These are phyloP conservation scores for Drosophila parabipectinata DNA, from an alignment of 1,140 invertebrate genomes.

Conservation along the genomic window DNA sequence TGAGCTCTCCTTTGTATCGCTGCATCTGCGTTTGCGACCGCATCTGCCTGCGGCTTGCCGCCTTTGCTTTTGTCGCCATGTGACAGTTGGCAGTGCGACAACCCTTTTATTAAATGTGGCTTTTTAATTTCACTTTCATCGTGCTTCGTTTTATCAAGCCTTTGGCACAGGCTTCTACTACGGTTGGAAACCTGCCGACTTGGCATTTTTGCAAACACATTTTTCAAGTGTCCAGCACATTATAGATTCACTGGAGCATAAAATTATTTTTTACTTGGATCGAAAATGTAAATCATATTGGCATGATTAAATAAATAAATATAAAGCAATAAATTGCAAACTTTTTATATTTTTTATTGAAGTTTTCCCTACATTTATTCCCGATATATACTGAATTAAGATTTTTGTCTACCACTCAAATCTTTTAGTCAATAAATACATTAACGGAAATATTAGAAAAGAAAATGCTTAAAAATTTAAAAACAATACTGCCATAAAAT, in stretches of 20 bases:
- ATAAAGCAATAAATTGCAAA: too few relatives aligned
- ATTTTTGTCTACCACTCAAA: too few relatives aligned
- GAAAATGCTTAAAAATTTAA: too few relatives aligned
- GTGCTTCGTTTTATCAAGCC: not conserved
- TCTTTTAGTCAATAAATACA: too few relatives aligned
- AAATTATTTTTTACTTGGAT: not conserved
- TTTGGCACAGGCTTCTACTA: slow-evolving; percentile 10
- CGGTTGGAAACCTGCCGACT: not conserved
- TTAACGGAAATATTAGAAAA: too few relatives aligned
- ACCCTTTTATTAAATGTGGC: slow-evolving; percentile 50
- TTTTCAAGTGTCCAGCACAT: not conserved
- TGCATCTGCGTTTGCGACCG: slow-evolving; percentile 4
- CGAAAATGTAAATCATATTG: not conserved
- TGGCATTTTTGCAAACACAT: not conserved
- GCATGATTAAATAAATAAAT: too few relatives aligned
- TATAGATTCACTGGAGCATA: not conserved
- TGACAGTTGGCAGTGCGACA: slow-evolving; percentile 57
- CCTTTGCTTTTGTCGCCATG: slow-evolving; percentile 21
- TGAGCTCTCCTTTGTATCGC: slow-evolving; percentile 4
- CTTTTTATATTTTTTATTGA: too few relatives aligned
- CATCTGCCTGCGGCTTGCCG: slow-evolving; percentile 18
- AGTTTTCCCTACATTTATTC: too few relatives aligned
- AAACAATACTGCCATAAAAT: too few relatives aligned
- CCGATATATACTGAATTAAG: too few relatives aligned
- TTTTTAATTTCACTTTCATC: slow-evolving; percentile 52